A percentile compares a stretch with the other conserved stretches of the same genome.
Conservation (phyloP, 2,888 invertebrate genomes). For the Drosophila picticornis region DNA sequence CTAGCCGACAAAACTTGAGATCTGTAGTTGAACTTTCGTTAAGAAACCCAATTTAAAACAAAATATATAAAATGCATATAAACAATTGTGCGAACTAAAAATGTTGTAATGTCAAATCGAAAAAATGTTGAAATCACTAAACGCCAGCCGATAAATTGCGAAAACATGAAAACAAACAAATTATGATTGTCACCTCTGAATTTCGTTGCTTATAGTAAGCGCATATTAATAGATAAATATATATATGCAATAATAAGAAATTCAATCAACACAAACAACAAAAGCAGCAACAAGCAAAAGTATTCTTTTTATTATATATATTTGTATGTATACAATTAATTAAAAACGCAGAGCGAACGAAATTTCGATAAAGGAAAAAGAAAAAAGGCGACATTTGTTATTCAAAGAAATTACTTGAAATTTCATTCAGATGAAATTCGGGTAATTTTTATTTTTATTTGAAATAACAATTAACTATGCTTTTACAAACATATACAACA, state of each 20-base stretch:
- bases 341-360: slow-evolving; percentile 39
- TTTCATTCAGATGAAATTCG: slow-evolving; percentile 46
- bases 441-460: slow-evolving; percentile 45
- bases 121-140: slow-evolving; percentile 33
- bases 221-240: slow-evolving; percentile 42
- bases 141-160: slow-evolving; percentile 25
- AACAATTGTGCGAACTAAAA: slow-evolving; percentile 38
- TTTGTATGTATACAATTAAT: slow-evolving; percentile 20
- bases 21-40: slow-evolving; percentile 58
- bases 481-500: slow-evolving; percentile 36
- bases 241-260: slow-evolving; percentile 38
- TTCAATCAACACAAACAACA: slow-evolving; percentile 19
- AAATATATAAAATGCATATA: slow-evolving; percentile 12
- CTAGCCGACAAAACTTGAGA: slow-evolving; percentile 53
- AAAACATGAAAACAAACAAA: slow-evolving; percentile 35
- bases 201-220: slow-evolving; percentile 34
- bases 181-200: slow-evolving; percentile 49
- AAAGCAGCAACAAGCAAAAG: slow-evolving; percentile 38
- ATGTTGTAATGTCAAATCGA: slow-evolving; percentile 40
- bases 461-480: slow-evolving; percentile 42
- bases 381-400: slow-evolving; percentile 42
- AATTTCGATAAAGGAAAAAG: slow-evolving; percentile 25
- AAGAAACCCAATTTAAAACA: slow-evolving; percentile 28
- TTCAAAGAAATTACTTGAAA: slow-evolving; percentile 45
- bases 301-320: slow-evolving; percentile 40